Evolutionary conservation across 2,113 vertebrate genomes (phyloP).

Genomic region (Pandion haliaetus): DNA sequence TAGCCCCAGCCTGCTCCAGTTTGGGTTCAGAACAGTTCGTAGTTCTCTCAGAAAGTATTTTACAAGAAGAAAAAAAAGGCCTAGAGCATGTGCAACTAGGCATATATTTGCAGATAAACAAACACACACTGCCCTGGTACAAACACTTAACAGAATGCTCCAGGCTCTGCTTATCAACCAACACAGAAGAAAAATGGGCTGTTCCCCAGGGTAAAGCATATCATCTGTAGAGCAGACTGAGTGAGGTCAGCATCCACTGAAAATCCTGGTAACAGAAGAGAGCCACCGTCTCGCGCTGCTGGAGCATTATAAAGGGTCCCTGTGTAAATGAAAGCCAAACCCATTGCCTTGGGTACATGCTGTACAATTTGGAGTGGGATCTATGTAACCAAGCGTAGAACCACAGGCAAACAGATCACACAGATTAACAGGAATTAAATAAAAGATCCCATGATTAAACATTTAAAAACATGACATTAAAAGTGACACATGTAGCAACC

Average conservation of each 20-base stretch:
- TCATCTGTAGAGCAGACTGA: neutral
- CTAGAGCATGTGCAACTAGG: neutral
- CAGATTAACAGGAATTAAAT: neutral
- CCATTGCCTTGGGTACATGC: neutral
- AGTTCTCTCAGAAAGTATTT: neutral
- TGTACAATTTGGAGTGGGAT: neutral
- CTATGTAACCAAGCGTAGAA: neutral
- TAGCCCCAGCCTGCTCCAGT: neutral
- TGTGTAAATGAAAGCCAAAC: neutral
- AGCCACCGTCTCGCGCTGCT: fast-evolving
- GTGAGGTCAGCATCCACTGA: neutral
- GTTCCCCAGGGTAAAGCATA: neutral
- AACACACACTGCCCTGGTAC: neutral
- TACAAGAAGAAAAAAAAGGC: neutral
- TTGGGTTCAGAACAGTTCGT: neutral
- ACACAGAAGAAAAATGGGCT: neutral
- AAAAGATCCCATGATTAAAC: neutral
- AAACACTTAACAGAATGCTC: neutral
- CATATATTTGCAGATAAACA: neutral
- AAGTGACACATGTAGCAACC: neutral
- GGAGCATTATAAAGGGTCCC: neutral
- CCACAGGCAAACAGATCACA: neutral
- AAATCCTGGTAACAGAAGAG: neutral
- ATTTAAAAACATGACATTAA: neutral
- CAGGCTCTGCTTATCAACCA: neutral